phyloP scores from a whole-genome alignment of 2,113 vertebrate species.

The Ciconia boyciana region DNA sequence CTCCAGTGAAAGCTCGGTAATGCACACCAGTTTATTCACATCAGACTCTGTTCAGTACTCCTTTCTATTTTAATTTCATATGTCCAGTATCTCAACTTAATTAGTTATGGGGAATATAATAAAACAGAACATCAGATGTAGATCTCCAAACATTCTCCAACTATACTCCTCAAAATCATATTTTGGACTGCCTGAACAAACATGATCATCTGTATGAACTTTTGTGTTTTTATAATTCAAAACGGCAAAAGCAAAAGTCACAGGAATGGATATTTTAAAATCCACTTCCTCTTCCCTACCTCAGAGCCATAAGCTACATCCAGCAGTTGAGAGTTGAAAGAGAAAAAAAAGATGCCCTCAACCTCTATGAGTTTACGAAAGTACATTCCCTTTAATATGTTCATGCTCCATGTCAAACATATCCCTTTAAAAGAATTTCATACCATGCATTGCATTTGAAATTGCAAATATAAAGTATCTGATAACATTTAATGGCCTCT shows the following conservation, averaged over 20 bases:
- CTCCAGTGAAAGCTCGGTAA: background rate
- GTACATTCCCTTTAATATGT: background rate
- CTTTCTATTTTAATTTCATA: background rate
- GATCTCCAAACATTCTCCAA: background rate
- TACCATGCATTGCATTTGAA: background rate
- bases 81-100: background rate
- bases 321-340: background rate
- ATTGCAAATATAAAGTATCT: constrained; percentile 24
- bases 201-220: background rate
- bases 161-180: background rate
- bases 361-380: background rate
- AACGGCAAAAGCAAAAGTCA: background rate
- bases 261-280: background rate
- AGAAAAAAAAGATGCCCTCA: background rate
- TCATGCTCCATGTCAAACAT: constrained; percentile 32
- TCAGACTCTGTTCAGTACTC: background rate
- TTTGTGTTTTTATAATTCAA: background rate
- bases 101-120: background rate
- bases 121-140: background rate
- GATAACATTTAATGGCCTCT: constrained; percentile 50
- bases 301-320: background rate
- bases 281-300: background rate
- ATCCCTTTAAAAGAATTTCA: background rate
- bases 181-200: background rate
- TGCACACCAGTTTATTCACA: background rate